phyloP scores from a whole-genome alignment of 2,113 vertebrate genomes.

The Hemicordylus capensis region DNA sequence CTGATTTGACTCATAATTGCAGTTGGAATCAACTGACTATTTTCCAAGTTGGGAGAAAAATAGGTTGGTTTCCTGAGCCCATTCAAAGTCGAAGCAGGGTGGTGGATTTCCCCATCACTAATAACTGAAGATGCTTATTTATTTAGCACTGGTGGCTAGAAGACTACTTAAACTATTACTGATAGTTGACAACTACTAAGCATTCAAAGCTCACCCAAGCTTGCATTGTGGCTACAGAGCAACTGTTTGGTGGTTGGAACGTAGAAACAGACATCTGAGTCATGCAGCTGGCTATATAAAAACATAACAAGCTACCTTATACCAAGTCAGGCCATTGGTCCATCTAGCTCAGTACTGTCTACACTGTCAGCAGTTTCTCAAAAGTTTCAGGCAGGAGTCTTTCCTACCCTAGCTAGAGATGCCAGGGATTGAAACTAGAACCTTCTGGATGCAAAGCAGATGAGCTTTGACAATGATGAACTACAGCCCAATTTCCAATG shows the following conservation, averaged over 20 bases:
- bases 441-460: too few species aligned
- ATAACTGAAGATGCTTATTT: background rate
- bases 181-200: background rate
- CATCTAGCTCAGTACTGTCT: too few species aligned
- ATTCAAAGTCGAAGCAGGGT: background rate
- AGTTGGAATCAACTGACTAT: background rate
- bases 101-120: background rate
- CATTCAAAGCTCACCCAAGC: background rate
- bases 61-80: background rate
- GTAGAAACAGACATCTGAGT: background rate
- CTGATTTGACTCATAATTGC: background rate
- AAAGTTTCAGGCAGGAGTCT: too few species aligned
- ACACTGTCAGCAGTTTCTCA: too few species aligned
- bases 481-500: too few species aligned
- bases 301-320: too few species aligned
- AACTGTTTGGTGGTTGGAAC: background rate
- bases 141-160: background rate
- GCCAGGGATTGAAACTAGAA: too few species aligned
- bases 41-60: background rate
- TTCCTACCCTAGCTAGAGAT: too few species aligned
- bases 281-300: too few species aligned
- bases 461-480: too few species aligned
- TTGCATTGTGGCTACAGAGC: background rate
- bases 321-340: too few species aligned
- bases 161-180: background rate